phyloP scores from a whole-genome alignment of 2,113 vertebrate species.

The Sinosuthora webbiana region DNA sequence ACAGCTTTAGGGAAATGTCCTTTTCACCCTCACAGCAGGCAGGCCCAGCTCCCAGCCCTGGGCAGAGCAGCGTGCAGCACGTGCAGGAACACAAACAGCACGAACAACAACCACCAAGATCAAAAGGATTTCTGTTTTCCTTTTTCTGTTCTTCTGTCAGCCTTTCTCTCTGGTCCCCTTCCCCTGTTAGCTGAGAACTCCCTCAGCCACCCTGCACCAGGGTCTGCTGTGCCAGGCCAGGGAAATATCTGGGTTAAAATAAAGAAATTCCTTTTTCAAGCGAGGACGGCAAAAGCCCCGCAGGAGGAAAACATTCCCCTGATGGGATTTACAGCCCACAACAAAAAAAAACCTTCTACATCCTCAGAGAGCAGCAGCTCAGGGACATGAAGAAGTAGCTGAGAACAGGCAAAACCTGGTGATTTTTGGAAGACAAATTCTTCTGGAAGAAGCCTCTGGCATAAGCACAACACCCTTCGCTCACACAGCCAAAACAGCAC shows the following conservation, averaged over 20 bases:
- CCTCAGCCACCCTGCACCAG: not conserved
- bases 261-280: not conserved
- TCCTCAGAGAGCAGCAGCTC: not conserved
- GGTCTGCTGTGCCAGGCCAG: not conserved
- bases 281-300: not conserved
- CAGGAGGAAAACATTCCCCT: not conserved
- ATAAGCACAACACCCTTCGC: not conserved
- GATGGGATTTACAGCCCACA: not conserved
- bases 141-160: too few relatives aligned
- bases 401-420: not conserved
- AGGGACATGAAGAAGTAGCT: not conserved
- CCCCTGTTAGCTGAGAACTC: rapidly evolving
- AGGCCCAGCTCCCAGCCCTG: not conserved
- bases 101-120: not conserved
- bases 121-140: not conserved
- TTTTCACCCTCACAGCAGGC: not conserved
- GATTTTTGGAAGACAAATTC: not conserved
- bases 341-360: not conserved
- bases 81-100: not conserved
- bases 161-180: not conserved
- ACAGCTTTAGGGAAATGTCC: not conserved
- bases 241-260: not conserved
- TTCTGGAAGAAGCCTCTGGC: not conserved
- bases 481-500: not conserved
- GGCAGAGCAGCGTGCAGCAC: not conserved